Evolutionary conservation across 2,888 invertebrate species (phyloP), one percentile per base, ranked within the genome.

Genomic region (Tillus elongatus): DNA sequence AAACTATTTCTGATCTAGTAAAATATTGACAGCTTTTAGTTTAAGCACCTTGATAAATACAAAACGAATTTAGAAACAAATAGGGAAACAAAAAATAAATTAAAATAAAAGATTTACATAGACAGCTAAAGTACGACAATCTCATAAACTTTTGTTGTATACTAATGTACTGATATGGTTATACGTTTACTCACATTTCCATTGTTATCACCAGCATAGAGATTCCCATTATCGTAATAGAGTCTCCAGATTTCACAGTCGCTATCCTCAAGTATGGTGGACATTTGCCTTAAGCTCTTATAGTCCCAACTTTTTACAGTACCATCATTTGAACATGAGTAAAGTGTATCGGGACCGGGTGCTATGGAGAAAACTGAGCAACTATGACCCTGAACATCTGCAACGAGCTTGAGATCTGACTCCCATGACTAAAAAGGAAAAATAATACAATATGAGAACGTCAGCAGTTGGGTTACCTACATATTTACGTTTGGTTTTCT

Each of bases 291-390:
- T n/a, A 64, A 51, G 1, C 67, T 72, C 3, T 67, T 61, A 4
- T 69, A 51, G 11, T 69, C 64, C 75, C 77, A 80, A 2, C 72
- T 65, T 50, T 70, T 71, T 13, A 79, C 67, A 3, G 72, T 73
- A 2, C 75, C 75, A 48, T 80, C 81, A 43, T 76, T 77, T 2
- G 79, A 79, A 27, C 75, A 69, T 1, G 79, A 74, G 57, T 74
- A 80, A 2, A 73, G 49, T 4, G 72, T 67, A 15, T 69, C 67
- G 11, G 68, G 67, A 11, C 63, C 65, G 1, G 72, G 70, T n/a
- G 74, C 69, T 40, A 80, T 47, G n/a, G 74, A 72, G 58, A 72
- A 78, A 28, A 74, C 65, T 38, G 77, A 75, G 10, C 73, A 73
- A 4, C 68, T 68, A 53, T 80, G 79, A 3, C 79, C 79, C 42